Base-by-base conservation (phyloP, 2,113 vertebrate genomes). In the Brachirus orientalis region DNA sequence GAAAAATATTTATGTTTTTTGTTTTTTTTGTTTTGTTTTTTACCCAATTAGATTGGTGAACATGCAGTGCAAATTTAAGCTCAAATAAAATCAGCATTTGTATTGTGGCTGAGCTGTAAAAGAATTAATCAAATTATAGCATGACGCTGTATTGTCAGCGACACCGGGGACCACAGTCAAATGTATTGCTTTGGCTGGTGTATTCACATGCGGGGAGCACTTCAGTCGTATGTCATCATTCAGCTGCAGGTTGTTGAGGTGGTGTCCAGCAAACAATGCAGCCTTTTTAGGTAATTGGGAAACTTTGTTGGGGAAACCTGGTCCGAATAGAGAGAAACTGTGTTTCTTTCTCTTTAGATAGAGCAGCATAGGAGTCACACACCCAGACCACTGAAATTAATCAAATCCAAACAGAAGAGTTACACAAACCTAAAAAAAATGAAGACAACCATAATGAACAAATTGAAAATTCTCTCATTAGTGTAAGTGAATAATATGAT, bases 1-100 rank as follows among this genome's bases (percentile, higher is more conserved):
- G 3, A 28, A 28, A 28, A 28, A n/a, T n/a, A n/a, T n/a, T n/a
- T n/a, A n/a, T n/a, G n/a, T n/a, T n/a, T n/a, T n/a, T n/a, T n/a
- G n/a, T n/a, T n/a, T n/a, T n/a, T n/a, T n/a, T n/a, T n/a, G n/a
- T n/a, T 46, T 20, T 20, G n/a, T 53, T 76, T 56, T 51, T 36
- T 20, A 17, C 48, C 63, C 53, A 80, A 62, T 73, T 72, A 50
- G 45, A 56, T 46, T 8, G 69, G 51, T 56, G 11, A 38, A 62
- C 7, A 54, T 35, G 18, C 6, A 0, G n/a, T 8, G 38, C 64
- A 70, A 8, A 52, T 61, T 63, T 35, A 41, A 69, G 46, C 45
- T 33, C 17, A 69, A 79, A 60, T 17, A 8, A 45, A 62, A 50
- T 10, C 11, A 16, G 50, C 45, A 8, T 63, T 9, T 70, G 58